These are phyloP conservation scores for Lithophane leautieri DNA, from an alignment of 2,888 invertebrate genomes.

Conservation along the genomic window DNA sequence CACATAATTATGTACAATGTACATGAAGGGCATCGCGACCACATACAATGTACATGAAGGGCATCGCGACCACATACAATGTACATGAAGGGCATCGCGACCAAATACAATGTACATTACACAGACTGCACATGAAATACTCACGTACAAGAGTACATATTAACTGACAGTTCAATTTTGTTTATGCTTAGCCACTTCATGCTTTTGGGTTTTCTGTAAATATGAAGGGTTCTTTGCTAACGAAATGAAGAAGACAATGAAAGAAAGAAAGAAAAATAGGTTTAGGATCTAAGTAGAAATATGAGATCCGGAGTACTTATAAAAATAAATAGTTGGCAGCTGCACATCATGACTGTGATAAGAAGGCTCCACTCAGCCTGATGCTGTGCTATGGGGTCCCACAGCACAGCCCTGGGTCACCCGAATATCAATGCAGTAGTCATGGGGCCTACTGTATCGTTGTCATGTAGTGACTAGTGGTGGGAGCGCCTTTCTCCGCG, in stretches of 20 bases:
- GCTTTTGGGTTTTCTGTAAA: neutral
- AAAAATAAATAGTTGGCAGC: too few relatives aligned
- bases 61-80: neutral
- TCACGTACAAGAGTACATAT: neutral
- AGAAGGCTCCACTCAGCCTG: too few relatives aligned
- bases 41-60: neutral
- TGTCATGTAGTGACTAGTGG: neutral
- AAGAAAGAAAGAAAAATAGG: too few relatives aligned
- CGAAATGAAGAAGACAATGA: neutral
- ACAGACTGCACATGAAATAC: neutral
- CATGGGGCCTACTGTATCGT: neutral
- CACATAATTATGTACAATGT: too few relatives aligned
- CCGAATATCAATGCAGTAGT: neutral
- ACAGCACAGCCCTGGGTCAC: too few relatives aligned
- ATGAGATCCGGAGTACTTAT: too few relatives aligned
- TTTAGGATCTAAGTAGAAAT: too few relatives aligned
- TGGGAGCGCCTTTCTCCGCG: conserved; percentile 15
- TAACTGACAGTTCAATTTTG: neutral
- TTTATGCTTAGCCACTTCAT: too few relatives aligned
- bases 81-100: neutral
- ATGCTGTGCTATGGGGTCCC: too few relatives aligned
- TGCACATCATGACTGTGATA: too few relatives aligned
- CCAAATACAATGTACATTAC: neutral
- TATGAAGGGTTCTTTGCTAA: neutral
- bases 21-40: neutral